Evolutionary conservation across 2,888 invertebrate genomes (phyloP).

Genomic region (Andrena fulva): DNA sequence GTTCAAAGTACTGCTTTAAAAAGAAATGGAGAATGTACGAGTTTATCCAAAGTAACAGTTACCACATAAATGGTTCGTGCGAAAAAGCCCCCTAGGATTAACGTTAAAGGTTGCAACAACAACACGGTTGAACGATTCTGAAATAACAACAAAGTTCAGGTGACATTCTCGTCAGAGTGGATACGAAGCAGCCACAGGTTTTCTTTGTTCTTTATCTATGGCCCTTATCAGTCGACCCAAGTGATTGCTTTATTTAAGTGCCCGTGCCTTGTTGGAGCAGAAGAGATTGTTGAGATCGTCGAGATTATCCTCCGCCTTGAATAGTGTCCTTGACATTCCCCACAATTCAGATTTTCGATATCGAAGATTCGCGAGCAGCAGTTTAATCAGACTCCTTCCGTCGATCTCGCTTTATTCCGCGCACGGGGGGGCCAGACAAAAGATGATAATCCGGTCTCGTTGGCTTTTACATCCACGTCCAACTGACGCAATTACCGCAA

Average conservation of each 20-base stretch:
- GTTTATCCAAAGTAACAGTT: too few relatives aligned
- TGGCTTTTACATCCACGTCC: slow-evolving; percentile 10
- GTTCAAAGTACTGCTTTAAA: too few relatives aligned
- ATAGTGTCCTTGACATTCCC: slow-evolving; percentile 39
- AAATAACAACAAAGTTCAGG: too few relatives aligned
- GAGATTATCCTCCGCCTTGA: background rate
- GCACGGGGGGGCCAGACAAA: background rate
- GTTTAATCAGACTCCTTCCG: slow-evolving; percentile 20
- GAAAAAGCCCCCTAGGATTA: too few relatives aligned
- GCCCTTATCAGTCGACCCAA: slow-evolving; percentile 25
- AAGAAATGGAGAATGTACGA: too few relatives aligned
- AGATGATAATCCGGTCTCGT: background rate
- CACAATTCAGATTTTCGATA: background rate
- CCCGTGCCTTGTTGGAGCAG: slow-evolving; percentile 18
- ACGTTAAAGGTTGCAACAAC: too few relatives aligned
- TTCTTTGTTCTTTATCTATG: background rate
- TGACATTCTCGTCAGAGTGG: too few relatives aligned
- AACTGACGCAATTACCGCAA: slow-evolving; percentile 37
- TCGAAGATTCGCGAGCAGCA: slow-evolving; percentile 6
- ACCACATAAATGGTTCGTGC: too few relatives aligned
- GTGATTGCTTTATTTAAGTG: slow-evolving; percentile 31
- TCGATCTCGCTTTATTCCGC: slow-evolving; percentile 13
- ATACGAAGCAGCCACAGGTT: background rate
- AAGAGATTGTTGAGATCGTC: slow-evolving; percentile 35
- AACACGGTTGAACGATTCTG: too few relatives aligned